phyloP scores from a whole-genome alignment of 2,888 invertebrate genomes.

The Branchellion lobata region DNA sequence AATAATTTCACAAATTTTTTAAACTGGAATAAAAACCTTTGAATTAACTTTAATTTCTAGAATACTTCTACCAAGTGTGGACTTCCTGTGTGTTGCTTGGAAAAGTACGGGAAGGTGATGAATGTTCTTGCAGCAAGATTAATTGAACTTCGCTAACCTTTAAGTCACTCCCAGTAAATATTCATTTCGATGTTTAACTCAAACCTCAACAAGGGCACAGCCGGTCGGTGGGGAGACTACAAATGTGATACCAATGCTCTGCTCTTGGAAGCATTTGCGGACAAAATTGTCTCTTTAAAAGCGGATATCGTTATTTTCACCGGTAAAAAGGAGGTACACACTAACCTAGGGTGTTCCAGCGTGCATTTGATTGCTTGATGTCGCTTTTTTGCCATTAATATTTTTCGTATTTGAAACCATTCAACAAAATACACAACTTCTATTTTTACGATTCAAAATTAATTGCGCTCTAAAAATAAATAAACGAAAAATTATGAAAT shows the following conservation, averaged over 20 bases:
- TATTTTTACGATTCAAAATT: too few relatives aligned
- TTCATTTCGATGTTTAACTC: too few relatives aligned
- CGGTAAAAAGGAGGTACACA: too few relatives aligned
- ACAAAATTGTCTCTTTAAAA: slow-evolving; percentile 24
- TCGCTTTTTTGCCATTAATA: too few relatives aligned
- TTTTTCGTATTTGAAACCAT: too few relatives aligned
- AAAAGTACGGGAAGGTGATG: slow-evolving; percentile 41
- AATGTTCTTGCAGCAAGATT: not conserved
- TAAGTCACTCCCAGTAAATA: too few relatives aligned
- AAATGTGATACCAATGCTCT: slow-evolving; percentile 47
- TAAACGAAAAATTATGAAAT: too few relatives aligned
- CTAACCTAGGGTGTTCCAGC: too few relatives aligned
- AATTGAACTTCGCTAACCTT: not conserved
- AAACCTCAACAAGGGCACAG: slow-evolving; percentile 41
- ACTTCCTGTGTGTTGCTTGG: slow-evolving; percentile 46
- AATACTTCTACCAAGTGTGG: slow-evolving; percentile 40
- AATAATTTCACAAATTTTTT: not conserved
- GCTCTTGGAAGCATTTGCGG: slow-evolving; percentile 47
- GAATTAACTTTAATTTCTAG: slow-evolving; percentile 24
- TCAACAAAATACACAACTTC: too few relatives aligned
- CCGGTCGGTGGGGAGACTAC: slow-evolving; percentile 48
- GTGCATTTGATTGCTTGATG: too few relatives aligned
- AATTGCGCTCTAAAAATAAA: too few relatives aligned
- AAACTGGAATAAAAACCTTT: not conserved
- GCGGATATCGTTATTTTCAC: slow-evolving; percentile 44